Evolutionary conservation across 2,888 invertebrate species (phyloP), one percentile per base, ranked within the genome.

Genomic region (Diarsia rubi): DNA sequence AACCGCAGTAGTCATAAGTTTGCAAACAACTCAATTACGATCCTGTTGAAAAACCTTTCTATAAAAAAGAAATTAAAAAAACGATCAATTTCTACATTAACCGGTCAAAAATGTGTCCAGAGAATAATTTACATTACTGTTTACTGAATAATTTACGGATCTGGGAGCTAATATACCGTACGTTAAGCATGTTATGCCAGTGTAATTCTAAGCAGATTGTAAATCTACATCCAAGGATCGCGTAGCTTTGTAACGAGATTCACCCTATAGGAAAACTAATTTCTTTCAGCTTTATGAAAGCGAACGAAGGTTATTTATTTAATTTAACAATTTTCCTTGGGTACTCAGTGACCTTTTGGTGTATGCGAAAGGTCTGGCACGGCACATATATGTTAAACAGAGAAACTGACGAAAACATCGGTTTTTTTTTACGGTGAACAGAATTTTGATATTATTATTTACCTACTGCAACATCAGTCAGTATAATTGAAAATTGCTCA

Each of bases 201-300:
- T 57, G 52, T 69, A 72, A 77, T 73, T 73, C 72, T 45, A 63
- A 81, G 45, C 45, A 76, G 63, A 72, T 68, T 73, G 45, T 78
- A 76, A 76, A 81, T 82, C 64, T 73, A 63, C 67, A 77, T 64
- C 42, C 45, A 62, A 78, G 63, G 57, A 59, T 59, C 49, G 45
- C 69, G 52, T 37, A 60, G 82, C 64, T 67, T 74, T 64, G 75
- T 82, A 80, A 82, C 64, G 44, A 78, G 59, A 82, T 80, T 82
- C 62, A 47, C 52, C 24, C 45, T 72, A 73, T 69, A 73, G 62
- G 63, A 79, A 77, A 81, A 83, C 83, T 81, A 75, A 86, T 83
- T 77, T 70, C 69, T 73, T 70, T 72, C 37, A 75, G 57, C 62
- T 68, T 63, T 77, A 49, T 64, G 73, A 65, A 70, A 44, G 57